Evolutionary conservation across 2,888 invertebrate species (phyloP).

Genomic region (Elegia similella): DNA sequence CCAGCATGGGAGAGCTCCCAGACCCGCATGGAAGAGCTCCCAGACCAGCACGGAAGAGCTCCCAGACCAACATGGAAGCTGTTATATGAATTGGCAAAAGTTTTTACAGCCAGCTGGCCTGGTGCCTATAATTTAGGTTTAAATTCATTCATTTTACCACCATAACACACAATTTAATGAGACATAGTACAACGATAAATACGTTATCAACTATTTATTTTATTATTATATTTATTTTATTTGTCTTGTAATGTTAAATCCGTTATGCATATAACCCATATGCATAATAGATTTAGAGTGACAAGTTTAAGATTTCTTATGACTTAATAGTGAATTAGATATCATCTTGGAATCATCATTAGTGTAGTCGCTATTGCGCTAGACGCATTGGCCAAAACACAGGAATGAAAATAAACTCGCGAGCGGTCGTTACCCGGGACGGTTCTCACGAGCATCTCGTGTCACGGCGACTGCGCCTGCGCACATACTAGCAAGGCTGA

Average conservation of each 20-base stretch:
- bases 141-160: no score
- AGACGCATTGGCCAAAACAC: constrained; percentile 51
- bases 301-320: background rate
- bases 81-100: no score
- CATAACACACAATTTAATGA: no score
- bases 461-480: constrained; percentile 47
- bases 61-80: no score
- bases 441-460: constrained; percentile 60
- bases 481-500: constrained; percentile 24
- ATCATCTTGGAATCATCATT: no score
- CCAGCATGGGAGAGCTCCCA: no score
- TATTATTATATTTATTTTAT: background rate
- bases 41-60: no score
- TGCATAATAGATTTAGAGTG: no score
- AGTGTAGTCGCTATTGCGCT: background rate
- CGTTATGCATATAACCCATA: background rate
- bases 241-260: background rate
- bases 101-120: no score
- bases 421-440: constrained; percentile 61
- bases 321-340: background rate
- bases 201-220: background rate
- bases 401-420: constrained; percentile 56
- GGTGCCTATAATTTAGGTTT: no score
- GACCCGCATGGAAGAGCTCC: no score
- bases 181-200: background rate